phyloP scores from a whole-genome alignment of 2,797 vertebrate genomes.

The Avahi laniger region DNA sequence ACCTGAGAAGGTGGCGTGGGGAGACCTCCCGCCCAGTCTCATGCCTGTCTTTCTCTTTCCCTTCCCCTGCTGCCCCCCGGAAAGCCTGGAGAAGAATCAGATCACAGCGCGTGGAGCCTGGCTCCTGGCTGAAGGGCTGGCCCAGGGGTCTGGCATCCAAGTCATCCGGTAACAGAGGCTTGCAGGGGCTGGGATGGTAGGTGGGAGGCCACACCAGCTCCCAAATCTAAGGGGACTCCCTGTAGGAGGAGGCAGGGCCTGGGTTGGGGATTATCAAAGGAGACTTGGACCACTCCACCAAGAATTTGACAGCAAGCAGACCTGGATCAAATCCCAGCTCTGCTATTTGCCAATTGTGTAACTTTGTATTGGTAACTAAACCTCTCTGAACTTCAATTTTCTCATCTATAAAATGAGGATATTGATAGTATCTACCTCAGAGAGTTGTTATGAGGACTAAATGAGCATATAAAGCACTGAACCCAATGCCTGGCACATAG shows the following conservation, averaged over 20 bases:
- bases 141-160: slow-evolving; percentile 84
- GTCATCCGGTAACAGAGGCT: slow-evolving; percentile 87
- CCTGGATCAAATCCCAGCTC: not conserved
- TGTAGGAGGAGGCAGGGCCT: not conserved
- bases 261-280: not conserved
- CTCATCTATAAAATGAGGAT: not conserved
- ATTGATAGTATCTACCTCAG: not conserved
- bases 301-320: not conserved
- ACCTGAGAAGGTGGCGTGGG: not conserved
- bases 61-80: not conserved
- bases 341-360: not conserved
- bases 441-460: not conserved
- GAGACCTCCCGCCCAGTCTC: not conserved
- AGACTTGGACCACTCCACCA: not conserved
- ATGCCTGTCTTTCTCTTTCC: slow-evolving; percentile 23
- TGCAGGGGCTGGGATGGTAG: not conserved
- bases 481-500: not conserved
- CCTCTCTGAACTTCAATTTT: not conserved
- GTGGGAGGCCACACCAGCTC: not conserved
- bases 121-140: slow-evolving; percentile 84
- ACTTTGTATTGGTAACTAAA: not conserved
- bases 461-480: not conserved
- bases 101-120: slow-evolving; percentile 86
- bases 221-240: not conserved
- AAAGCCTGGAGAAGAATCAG: slow-evolving; percentile 91